Evolutionary conservation across 2,113 vertebrate genomes (phyloP).

Genomic region (Tapirus terrestris): DNA sequence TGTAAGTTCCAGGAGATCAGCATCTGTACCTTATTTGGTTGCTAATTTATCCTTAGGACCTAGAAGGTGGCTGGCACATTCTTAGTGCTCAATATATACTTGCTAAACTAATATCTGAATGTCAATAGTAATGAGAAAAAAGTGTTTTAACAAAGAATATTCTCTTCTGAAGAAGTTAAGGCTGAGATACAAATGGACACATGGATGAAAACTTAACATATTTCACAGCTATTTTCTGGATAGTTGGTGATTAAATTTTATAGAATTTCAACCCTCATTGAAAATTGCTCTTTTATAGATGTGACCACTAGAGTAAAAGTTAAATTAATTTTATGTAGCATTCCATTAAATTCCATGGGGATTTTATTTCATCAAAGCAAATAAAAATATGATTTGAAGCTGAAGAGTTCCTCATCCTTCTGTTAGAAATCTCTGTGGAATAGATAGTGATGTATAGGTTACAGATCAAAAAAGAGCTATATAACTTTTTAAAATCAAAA

Average conservation of each 20-base stretch:
- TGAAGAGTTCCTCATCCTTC: constrained; percentile 54
- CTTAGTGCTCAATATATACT: neutral
- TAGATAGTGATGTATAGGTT: constrained; percentile 37
- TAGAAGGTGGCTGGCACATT: neutral
- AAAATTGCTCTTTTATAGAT: constrained; percentile 80
- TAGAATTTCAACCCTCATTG: constrained; percentile 79
- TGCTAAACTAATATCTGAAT: neutral
- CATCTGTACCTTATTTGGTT: neutral
- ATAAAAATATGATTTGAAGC: constrained; percentile 79
- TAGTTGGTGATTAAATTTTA: constrained; percentile 81
- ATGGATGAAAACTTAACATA: constrained; percentile 67
- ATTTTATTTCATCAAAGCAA: constrained; percentile 81
- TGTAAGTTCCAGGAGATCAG: neutral
- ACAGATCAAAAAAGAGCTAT: neutral
- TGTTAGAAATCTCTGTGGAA: constrained; percentile 52
- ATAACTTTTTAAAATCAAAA: neutral
- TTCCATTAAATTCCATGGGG: constrained; percentile 66
- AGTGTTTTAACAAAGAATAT: neutral
- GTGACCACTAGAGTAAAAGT: constrained; percentile 76
- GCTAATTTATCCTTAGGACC: neutral
- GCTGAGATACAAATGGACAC: constrained; percentile 63
- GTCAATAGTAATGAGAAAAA: neutral
- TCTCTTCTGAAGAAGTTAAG: neutral
- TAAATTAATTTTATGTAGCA: constrained; percentile 78
- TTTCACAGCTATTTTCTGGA: constrained; percentile 75